Conservation (phyloP, 2,113 vertebrate species). For the Passer domesticus region DNA sequence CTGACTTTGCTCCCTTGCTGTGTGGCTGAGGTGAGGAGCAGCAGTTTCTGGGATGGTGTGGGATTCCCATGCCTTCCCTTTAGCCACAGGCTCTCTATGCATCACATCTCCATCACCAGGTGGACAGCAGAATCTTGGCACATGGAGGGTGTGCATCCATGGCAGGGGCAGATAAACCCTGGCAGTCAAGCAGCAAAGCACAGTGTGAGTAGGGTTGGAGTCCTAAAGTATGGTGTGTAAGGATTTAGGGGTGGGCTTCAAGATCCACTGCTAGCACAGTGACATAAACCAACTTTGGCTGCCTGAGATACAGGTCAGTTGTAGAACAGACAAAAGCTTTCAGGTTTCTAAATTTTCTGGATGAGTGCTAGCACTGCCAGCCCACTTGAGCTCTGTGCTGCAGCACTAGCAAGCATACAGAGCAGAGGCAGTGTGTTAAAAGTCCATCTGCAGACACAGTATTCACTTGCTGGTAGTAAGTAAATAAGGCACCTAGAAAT, state of each 20-base stretch:
- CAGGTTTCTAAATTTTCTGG: not conserved
- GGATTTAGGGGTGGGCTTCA: not conserved
- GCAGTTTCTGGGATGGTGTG: not conserved
- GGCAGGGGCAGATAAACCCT: not conserved
- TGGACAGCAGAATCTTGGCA: not conserved
- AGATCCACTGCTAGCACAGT: not conserved
- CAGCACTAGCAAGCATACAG: not conserved
- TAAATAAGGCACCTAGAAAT: not conserved
- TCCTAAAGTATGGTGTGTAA: not conserved
- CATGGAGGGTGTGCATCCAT: rapidly evolving
- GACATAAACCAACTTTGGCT: not conserved
- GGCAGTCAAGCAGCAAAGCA: not conserved
- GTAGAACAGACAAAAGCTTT: not conserved
- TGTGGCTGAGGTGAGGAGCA: not conserved
- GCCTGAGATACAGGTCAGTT: not conserved
- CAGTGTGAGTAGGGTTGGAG: not conserved
- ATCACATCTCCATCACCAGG: not conserved
- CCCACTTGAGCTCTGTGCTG: not conserved
- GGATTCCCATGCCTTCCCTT: not conserved
- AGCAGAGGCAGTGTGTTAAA: not conserved
- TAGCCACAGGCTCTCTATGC: rapidly evolving
- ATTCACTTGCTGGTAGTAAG: not conserved
- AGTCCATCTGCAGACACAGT: not conserved
- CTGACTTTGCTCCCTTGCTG: not conserved
- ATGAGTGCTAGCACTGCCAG: not conserved